Evolutionary conservation across 1,140 invertebrate genomes (phyloP).

Genomic region (Batillaria attramentaria): DNA sequence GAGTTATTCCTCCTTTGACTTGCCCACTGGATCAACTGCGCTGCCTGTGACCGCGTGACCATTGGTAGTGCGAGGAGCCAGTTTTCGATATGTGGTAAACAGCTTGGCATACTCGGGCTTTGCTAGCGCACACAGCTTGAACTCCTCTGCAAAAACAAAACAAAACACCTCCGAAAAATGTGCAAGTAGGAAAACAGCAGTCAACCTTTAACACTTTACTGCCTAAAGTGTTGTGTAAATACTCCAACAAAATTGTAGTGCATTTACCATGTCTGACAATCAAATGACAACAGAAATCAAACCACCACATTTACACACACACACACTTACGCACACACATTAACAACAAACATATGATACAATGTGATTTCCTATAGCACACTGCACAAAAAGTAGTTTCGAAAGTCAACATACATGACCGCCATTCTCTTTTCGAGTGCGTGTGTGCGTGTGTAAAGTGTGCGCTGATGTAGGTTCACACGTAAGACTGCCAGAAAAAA

Average conservation of each 20-base stretch:
- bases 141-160: slow-evolving; percentile 63
- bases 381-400: too few species aligned
- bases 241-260: not conserved
- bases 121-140: slow-evolving; percentile 62
- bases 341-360: too few species aligned
- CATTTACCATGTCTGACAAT: not conserved
- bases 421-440: too few species aligned
- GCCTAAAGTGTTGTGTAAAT: not conserved
- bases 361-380: too few species aligned
- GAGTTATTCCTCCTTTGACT: too few species aligned
- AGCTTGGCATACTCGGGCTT: slow-evolving; percentile 69
- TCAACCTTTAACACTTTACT: not conserved
- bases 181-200: not conserved
- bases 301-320: not conserved
- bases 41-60: not conserved
- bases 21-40: too few species aligned
- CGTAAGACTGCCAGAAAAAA: too few species aligned
- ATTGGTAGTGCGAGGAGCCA: not conserved
- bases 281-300: not conserved
- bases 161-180: not conserved
- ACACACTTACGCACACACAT: too few species aligned
- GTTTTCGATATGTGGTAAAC: slow-evolving; percentile 55
- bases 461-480: too few species aligned
- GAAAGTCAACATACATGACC: too few species aligned
- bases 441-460: too few species aligned